phyloP scores from a whole-genome alignment of 2,888 invertebrate species.

The Lypha dubia region DNA sequence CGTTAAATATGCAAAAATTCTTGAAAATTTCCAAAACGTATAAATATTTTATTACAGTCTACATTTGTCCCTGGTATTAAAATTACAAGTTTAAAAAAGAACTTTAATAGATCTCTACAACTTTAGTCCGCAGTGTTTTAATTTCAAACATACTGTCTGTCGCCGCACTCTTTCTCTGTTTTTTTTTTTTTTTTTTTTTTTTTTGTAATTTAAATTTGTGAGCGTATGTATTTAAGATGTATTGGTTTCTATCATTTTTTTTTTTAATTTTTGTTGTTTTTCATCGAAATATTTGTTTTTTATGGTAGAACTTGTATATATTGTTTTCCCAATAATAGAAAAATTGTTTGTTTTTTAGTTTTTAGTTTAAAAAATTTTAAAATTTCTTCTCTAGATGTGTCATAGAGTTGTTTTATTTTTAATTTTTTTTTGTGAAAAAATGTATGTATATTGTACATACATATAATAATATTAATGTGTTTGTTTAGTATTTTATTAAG shows the following conservation, averaged over 20 bases:
- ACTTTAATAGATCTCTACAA: neutral
- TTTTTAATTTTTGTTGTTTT: constrained; percentile 1
- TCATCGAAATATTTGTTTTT: constrained; percentile 11
- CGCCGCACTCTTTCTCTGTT: neutral
- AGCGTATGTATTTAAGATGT: neutral
- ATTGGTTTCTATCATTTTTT: constrained; percentile 2
- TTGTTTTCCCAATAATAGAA: constrained; percentile 8
- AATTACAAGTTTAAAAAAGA: too few species aligned
- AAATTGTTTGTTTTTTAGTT: constrained; percentile 5
- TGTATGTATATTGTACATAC: too few species aligned
- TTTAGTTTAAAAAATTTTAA: neutral
- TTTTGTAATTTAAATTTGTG: neutral
- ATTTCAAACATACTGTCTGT: neutral
- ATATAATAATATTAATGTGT: too few species aligned
- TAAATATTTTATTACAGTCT: too few species aligned
- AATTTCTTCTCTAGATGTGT: constrained; percentile 17
- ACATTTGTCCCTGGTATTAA: too few species aligned
- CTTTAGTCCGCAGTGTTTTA: neutral
- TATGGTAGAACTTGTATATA: neutral
- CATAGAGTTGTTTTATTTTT: neutral
- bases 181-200: neutral
- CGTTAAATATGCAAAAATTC: too few species aligned
- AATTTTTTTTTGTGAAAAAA: too few species aligned
- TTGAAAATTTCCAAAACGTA: too few species aligned
- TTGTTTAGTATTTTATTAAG: neutral